Evolutionary conservation across 2,797 vertebrate genomes (phyloP), one percentile per base, ranked within the genome.

Genomic region (Harpagifer antarcticus): DNA sequence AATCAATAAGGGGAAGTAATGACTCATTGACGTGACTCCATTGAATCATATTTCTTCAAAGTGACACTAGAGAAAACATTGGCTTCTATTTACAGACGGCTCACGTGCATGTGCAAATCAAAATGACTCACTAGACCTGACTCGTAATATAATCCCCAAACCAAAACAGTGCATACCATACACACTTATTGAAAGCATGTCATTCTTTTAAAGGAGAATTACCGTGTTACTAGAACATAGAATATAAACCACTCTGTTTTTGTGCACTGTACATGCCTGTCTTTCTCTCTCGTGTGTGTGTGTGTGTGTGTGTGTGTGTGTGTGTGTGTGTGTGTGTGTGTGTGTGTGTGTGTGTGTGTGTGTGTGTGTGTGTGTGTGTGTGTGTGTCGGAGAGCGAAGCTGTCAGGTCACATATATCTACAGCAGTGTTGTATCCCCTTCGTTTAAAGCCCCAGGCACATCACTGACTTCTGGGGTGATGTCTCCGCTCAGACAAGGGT

Each of bases 391-490:
- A 76, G 81, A 87, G 88, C 86, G 76, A 88, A 88, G 86, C 92
- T 94, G 92, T 93, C 93, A 93, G 91, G 90, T 93, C 91, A 84
- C 77, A 94, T 94, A 82, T 79, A 92, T 88, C 89, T 74, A 89
- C 63, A 74, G 69, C 7, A 43, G 71, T 15, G 84, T 90, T 27
- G 85, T 66, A 81, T 90, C 78, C 82, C 71, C 84, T 87, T 87
- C 89, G 89, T 88, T 87, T 68, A 76, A 83, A 37, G 88, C 93
- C 89, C 15, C 40, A 5, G 87, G 91, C 86, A 37, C 67, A 84
- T 79, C 61, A 31, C 86, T 92, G 88, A 91, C 90, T 90, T 88
- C 84, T 78, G 71, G 79, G 82, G 84, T 92, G 88, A 93, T 91
- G 92, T 94, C 93, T 93, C 75, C 23, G 9, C 82, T 84, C 81